phyloP scores from a whole-genome alignment of 2,797 vertebrate species.

The Trichosurus vulpecula region DNA sequence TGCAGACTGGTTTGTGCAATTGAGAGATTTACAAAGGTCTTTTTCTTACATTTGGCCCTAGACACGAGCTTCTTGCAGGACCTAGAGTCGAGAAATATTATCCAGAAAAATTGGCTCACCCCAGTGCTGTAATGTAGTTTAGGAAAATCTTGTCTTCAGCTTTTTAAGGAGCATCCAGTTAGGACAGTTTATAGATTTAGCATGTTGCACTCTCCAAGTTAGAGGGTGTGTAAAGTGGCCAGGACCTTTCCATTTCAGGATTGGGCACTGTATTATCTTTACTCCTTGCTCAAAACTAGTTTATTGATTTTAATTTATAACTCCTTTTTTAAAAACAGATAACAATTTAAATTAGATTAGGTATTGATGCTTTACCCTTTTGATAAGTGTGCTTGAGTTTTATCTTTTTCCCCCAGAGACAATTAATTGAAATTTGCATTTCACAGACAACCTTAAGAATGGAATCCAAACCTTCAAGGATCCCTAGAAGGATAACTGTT shows the following conservation, averaged over 20 bases:
- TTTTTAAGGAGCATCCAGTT: not conserved
- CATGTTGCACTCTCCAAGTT: not conserved
- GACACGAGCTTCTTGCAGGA: not conserved
- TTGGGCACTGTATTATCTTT: not conserved
- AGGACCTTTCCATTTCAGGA: not conserved
- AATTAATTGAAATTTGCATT: conserved; percentile 75
- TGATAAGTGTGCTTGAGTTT: not conserved
- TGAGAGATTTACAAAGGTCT: not conserved
- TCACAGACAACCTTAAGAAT: conserved; percentile 86
- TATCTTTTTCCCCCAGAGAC: conserved; percentile 52
- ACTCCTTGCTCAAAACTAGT: not conserved
- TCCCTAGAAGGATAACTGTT: conserved; percentile 91
- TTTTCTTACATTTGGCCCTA: not conserved
- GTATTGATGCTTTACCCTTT: conserved; percentile 12
- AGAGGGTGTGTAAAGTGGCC: not conserved
- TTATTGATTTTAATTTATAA: conserved; percentile 39
- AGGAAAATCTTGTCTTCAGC: not conserved
- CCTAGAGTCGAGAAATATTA: not conserved
- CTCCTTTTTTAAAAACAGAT: conserved; percentile 43
- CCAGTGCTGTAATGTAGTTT: not conserved
- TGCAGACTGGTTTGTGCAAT: not conserved
- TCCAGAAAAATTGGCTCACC: not conserved
- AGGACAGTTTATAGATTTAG: not conserved
- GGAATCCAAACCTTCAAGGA: conserved; percentile 96
- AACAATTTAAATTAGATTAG: conserved; percentile 45